Evolutionary conservation across 2,113 vertebrate genomes (phyloP), one percentile per base, ranked within the genome.

Genomic region (Lepus americanus): DNA sequence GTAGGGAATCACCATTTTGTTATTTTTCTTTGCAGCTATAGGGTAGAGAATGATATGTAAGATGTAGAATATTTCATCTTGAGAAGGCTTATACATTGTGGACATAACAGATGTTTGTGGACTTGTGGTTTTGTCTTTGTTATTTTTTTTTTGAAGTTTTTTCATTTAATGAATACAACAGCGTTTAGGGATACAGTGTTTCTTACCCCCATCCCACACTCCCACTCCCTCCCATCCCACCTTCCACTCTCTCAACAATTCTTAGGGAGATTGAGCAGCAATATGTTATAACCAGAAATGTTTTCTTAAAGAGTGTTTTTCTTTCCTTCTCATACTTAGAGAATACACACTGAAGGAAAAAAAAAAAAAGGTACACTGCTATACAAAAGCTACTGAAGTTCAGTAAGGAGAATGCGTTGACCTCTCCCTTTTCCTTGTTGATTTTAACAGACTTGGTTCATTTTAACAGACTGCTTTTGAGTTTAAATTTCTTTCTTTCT

Each of bases 261-360:
- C 86, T 95, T 95, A 94, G 97, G 97, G 93, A 93, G 82, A 80
- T 83, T 78, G 33, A 92, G 84, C 78, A 89, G 73, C 27, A 77
- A 20, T 94, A 55, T 93, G 39, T 88, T 96, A 66, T 94, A 86
- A 96, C 53, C 29, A 81, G 92, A 98, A 98, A 96, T 97, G 94
- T 94, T 98, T 98, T 96, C 94, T 95, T 94, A 72, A 97, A 94
- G 63, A 74, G 17, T 91, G 51, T 94, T 31, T 86, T 79, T 90
- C 53, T 69, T 76, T 92, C 86, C 29, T 96, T 96, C 91, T 93
- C 59, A 90, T 92, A 82, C 90, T 96, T 92, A 96, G 63, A 96
- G 90, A 97, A 97, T 72, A 87, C 88, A 94, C 81, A 93, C 29
- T 51, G 9, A 66, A 89, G 73, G 53, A 92, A 97, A 95, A 67